phyloP scores from a whole-genome alignment of 2,113 vertebrate genomes.

The Limnothrissa miodon region DNA sequence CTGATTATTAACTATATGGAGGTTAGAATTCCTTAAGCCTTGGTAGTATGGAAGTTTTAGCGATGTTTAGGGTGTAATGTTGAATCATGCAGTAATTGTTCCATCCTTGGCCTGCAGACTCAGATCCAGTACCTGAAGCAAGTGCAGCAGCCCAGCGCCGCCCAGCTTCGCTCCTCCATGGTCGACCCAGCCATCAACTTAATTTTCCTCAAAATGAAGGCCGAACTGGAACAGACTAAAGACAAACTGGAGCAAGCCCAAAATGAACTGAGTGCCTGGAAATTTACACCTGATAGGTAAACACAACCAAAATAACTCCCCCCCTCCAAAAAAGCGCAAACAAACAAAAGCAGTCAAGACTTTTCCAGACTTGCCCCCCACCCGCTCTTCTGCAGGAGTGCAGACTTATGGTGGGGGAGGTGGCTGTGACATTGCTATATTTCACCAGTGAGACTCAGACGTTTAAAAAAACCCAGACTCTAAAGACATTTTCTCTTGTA shows the following conservation, averaged over 20 bases:
- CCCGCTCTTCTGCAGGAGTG: slow-evolving; percentile 97
- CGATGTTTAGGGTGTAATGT: not conserved
- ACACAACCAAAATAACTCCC: slow-evolving; percentile 97
- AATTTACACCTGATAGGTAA: slow-evolving; percentile 99
- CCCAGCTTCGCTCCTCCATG: slow-evolving; percentile 98
- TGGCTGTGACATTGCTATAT: slow-evolving; percentile 85
- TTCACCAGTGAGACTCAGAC: slow-evolving; percentile 97
- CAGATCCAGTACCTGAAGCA: slow-evolving; percentile 99
- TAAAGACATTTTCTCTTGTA: slow-evolving; percentile 80
- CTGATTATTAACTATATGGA: not conserved
- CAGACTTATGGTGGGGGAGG: slow-evolving; percentile 82
- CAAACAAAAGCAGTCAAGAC: slow-evolving; percentile 82
- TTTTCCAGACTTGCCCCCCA: slow-evolving; percentile 96
- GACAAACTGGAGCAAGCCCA: slow-evolving; percentile 99
- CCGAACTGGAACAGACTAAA: slow-evolving; percentile 99
- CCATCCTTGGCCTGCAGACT: slow-evolving; percentile 78
- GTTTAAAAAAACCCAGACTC: slow-evolving; percentile 81
- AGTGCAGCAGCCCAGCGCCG: slow-evolving; percentile 97
- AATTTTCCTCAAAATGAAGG: slow-evolving; percentile 99
- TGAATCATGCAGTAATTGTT: slow-evolving; percentile 48
- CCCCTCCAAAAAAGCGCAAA: slow-evolving; percentile 65
- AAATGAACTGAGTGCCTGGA: slow-evolving; percentile 99
- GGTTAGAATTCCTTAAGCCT: too few species aligned
- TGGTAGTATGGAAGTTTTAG: not conserved
- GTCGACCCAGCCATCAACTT: slow-evolving; percentile 99